Percentiles rank a stretch among this genome's conserved stretches.
Conservation (phyloP, 2,888 invertebrate genomes). For the Heliconius sara region DNA sequence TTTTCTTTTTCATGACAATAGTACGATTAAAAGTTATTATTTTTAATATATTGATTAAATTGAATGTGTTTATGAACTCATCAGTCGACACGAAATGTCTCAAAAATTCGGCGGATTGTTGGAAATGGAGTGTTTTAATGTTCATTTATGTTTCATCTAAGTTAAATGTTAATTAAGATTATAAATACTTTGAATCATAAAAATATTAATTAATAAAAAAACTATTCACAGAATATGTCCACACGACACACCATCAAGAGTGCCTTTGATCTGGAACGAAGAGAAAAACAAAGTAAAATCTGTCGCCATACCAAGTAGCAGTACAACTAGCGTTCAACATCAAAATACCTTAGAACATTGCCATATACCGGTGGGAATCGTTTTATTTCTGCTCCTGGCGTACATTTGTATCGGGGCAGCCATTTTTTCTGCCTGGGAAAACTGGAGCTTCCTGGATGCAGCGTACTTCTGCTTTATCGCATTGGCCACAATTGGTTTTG, state of each 20-base stretch:
- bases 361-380: constrained; percentile 77
- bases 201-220: background rate
- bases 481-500: constrained; percentile 92
- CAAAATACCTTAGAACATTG: constrained; percentile 71
- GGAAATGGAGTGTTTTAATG: no score
- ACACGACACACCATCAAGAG: constrained; percentile 90
- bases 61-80: no score
- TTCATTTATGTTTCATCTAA: no score
- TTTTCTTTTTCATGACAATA: background rate
- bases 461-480: constrained; percentile 94
- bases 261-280: constrained; percentile 88
- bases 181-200: no score
- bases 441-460: constrained; percentile 91
- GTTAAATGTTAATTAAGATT: no score
- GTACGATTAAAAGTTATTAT: no score
- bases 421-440: constrained; percentile 91
- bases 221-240: constrained; percentile 74
- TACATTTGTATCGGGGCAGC: constrained; percentile 91
- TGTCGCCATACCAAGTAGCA: constrained; percentile 70
- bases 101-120: no score
- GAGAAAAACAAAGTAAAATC: constrained; percentile 69
- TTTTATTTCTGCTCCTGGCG: constrained; percentile 87
- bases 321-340: constrained; percentile 67
- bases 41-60: no score
- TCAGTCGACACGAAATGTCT: no score